These are phyloP conservation scores for Alsophila aescularia DNA, from an alignment of 2,888 invertebrate genomes.

Conservation along the genomic window DNA sequence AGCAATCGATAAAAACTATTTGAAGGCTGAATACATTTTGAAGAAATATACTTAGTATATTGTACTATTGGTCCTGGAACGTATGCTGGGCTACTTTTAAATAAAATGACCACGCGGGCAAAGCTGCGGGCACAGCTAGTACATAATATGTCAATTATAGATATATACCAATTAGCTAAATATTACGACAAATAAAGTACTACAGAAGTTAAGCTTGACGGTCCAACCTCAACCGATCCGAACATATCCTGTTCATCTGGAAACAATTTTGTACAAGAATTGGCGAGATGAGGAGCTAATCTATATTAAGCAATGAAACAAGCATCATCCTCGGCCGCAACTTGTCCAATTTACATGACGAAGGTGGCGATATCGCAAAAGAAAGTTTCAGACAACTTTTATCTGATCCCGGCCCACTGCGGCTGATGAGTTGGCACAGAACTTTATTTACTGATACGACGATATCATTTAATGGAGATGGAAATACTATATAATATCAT, in stretches of 20 bases:
- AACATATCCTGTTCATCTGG: conserved; percentile 47
- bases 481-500: conserved; percentile 41
- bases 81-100: too few species aligned
- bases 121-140: too few species aligned
- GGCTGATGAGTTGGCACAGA: conserved; percentile 80
- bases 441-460: conserved; percentile 77
- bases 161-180: conserved; percentile 15
- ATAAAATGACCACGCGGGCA: too few species aligned
- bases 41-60: too few species aligned
- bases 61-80: too few species aligned
- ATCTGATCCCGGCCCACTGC: conserved; percentile 77
- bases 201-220: conserved; percentile 45
- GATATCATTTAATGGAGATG: conserved; percentile 62
- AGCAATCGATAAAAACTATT: too few species aligned
- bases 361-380: conserved; percentile 82
- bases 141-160: too few species aligned
- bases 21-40: too few species aligned
- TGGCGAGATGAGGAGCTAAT: conserved; percentile 72
- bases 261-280: conserved; percentile 66
- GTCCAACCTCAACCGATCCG: conserved; percentile 33
- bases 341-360: conserved; percentile 83
- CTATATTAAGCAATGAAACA: conserved; percentile 76
- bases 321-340: conserved; percentile 70
- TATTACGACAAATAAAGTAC: conserved; percentile 32
- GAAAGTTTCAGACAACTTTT: conserved; percentile 80